Evolutionary conservation across 2,113 vertebrate species (phyloP), one percentile per base, ranked within the genome.

Genomic region (Embiotoca jacksoni): DNA sequence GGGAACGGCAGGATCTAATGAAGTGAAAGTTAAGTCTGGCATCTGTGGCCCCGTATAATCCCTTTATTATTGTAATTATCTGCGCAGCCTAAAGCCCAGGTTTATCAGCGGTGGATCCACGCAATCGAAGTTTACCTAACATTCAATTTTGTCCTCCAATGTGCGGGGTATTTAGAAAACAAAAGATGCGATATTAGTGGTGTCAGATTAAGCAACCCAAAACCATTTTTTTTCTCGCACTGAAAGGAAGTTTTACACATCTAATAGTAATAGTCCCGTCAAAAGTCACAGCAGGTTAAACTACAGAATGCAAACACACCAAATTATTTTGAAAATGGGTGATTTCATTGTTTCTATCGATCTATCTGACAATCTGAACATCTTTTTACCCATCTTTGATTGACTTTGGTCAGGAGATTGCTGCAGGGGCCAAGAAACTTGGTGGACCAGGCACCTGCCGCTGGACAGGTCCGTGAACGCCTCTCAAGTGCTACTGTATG

Each of bases 401-500:
- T 68, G 67, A 47, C 31, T 62, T 62, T 72, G 81, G 80, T 23
- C 67, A 39, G 0, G 59, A 68, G 68, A 72, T 54, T 55, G 73
- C 77, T 37, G 78, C 15, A n/a, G 59, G 63, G 57, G 59, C 68
- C 77, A 16, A 58, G 53, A 78, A 16, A 61, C 72, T 52, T 76
- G 63, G 67, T 65, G 33, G 62, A 86, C 64, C 61, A 78, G 60
- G 84, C 86, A 82, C 71, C 80, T 82, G 73, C 80, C 81, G 58
- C 67, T 15, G 76, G 61, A 69, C 76, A 4, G 63, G 9, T 63
- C 57, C 3, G 46, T 65, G 74, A 73, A 70, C 44, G 70, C 69
- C 72, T 65, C 53, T 69, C 68, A 32, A 46, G 54, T 11, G 71
- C 71, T 65, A 64, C 65, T 59, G 75, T 80, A 5, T 72, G 71